phyloP scores from a whole-genome alignment of 2,113 vertebrate genomes.

The Saiga tatarica region DNA sequence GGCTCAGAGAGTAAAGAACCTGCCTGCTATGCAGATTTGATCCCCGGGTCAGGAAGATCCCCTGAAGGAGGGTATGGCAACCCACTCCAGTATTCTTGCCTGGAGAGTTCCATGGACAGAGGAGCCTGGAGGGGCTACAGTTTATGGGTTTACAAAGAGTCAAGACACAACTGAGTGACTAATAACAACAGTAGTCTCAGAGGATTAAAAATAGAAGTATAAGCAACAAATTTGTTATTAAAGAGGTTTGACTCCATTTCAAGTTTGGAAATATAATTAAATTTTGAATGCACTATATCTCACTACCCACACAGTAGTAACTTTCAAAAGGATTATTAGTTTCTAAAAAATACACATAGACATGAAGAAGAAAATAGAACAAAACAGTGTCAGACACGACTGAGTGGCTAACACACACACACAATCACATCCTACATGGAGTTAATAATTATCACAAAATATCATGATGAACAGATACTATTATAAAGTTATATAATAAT shows the following conservation, averaged over 20 bases:
- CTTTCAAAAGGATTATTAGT: background rate
- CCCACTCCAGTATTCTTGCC: background rate
- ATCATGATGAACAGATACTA: background rate
- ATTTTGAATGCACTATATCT: background rate
- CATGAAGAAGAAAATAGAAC: background rate
- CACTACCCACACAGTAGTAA: background rate
- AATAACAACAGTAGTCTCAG: background rate
- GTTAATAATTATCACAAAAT: background rate
- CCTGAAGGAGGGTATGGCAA: background rate
- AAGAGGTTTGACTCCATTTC: background rate
- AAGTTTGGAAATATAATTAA: background rate
- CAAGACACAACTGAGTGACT: background rate
- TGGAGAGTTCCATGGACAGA: background rate
- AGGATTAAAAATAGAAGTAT: background rate
- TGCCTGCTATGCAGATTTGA: background rate
- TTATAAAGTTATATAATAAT: background rate
- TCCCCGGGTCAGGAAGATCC: background rate
- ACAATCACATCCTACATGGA: background rate
- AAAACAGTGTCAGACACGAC: fast-evolving
- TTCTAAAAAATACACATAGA: background rate
- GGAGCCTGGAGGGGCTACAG: background rate
- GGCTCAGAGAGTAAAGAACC: background rate
- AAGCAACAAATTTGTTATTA: background rate
- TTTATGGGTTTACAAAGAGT: background rate
- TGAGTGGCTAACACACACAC: background rate